Evolutionary conservation across 2,888 invertebrate species (phyloP).

Genomic region (Pocota personata): DNA sequence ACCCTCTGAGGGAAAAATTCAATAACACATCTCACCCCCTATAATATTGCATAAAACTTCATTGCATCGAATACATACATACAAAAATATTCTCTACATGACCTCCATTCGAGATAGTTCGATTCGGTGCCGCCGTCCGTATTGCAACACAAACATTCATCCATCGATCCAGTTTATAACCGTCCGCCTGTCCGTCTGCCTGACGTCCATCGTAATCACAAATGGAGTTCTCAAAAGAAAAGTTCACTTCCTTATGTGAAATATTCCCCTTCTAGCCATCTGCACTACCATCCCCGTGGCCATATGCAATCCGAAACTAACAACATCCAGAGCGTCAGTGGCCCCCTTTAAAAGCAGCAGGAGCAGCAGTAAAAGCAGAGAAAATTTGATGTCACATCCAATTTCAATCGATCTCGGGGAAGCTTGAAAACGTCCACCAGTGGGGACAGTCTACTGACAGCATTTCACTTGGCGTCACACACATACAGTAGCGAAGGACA

Average conservation of each 20-base stretch:
- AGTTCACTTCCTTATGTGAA: slow-evolving; percentile 74
- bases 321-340: slow-evolving; percentile 53
- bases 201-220: slow-evolving; percentile 74
- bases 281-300: slow-evolving; percentile 1
- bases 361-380: slow-evolving; percentile 58
- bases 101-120: slow-evolving; percentile 60
- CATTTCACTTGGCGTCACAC: slow-evolving; percentile 74
- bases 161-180: slow-evolving; percentile 69
- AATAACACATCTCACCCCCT: slow-evolving; percentile 26
- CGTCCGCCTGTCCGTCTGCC: slow-evolving; percentile 69
- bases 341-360: slow-evolving; percentile 19
- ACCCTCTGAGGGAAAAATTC: slow-evolving; percentile 15
- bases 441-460: slow-evolving; percentile 75
- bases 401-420: slow-evolving; percentile 77
- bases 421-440: slow-evolving; percentile 75
- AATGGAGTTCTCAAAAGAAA: slow-evolving; percentile 72
- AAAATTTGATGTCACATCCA: slow-evolving; percentile 77
- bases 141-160: slow-evolving; percentile 66
- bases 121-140: background rate
- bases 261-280: slow-evolving; percentile 62
- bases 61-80: background rate
- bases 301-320: slow-evolving; percentile 36
- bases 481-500: slow-evolving; percentile 64
- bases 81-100: slow-evolving; percentile 34
- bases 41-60: slow-evolving; percentile 10